These are phyloP conservation scores for Xiphorhynchus elegans DNA, from an alignment of 2,113 vertebrate species.

Conservation along the genomic window DNA sequence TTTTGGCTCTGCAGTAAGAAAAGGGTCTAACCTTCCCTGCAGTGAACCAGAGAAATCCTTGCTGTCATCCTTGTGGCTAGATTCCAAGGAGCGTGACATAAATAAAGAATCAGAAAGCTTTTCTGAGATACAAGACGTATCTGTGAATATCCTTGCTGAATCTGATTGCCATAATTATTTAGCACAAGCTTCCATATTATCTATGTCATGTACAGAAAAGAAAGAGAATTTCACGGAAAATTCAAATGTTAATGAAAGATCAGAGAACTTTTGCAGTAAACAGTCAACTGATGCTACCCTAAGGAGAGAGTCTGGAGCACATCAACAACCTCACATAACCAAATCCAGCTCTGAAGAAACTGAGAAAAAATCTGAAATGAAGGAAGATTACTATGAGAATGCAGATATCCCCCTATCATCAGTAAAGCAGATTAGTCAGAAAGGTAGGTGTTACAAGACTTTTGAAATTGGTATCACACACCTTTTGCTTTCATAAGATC, in stretches of 20 bases:
- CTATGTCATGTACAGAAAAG: neutral
- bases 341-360: slow-evolving; percentile 24
- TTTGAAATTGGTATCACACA: neutral
- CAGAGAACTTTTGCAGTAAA: neutral
- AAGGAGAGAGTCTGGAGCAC: neutral
- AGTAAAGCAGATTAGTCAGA: slow-evolving; percentile 40
- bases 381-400: slow-evolving; percentile 34
- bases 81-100: slow-evolving; percentile 8
- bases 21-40: neutral
- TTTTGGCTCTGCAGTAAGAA: neutral
- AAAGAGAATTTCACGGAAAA: slow-evolving; percentile 14
- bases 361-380: neutral
- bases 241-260: neutral
- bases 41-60: slow-evolving; percentile 3
- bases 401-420: neutral
- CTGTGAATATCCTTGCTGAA: neutral
- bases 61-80: slow-evolving; percentile 29
- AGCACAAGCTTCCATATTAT: neutral
- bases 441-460: slow-evolving; percentile 60
- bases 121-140: neutral
- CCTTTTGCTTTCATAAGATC: neutral
- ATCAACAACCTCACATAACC: neutral
- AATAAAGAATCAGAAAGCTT: slow-evolving; percentile 20
- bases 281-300: neutral
- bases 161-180: neutral